Evolutionary conservation across 2,888 invertebrate species (phyloP), one percentile per base, ranked within the genome.

Genomic region (Catonia carolina): DNA sequence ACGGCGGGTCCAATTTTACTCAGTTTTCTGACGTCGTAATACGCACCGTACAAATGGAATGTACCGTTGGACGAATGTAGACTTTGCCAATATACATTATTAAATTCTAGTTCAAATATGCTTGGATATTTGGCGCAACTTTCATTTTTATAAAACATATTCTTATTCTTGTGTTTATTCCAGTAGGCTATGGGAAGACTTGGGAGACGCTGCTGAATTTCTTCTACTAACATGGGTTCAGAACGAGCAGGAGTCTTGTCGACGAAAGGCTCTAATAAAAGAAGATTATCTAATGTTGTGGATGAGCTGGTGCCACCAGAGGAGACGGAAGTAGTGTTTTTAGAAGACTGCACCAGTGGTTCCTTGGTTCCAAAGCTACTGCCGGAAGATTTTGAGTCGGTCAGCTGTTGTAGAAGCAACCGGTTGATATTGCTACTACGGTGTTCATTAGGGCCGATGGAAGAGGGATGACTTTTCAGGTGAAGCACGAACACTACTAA

Each of bases 71-170:
- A 79, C 5, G 89, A 84, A 64, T 81, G 81, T 70, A 92, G 70
- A 49, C 86, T 88, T 74, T 94, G 94, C 94, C 94, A 94, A 73
- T 93, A 93, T 54, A 90, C 82, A 71, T 94, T 94, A 74, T 92
- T 92, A 75, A 91, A 94, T 71, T 94, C 89, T 61, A 94, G 76
- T 68, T 94, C 94, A 73, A 88, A 92, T 64, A 93, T 84, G 58
- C 85, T 88, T 0, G 94, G 94, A 71, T 89, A 90, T 63, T 85
- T 83, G 58, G 89, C 88, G 74, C 91, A 91, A 59, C 83, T 83
- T 65, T 81, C 81, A 72, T 85, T 86, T 69, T 79, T 80, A 75
- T 78, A 72, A 61, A 67, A 72, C 59, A 71, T 69, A 63, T 83
- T 81, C 72, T 86, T 86, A 70, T 87, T 86, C 69, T 86, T 87